Base-by-base conservation (phyloP, 1,140 invertebrate genomes). In the fruit fly (Drosophila melanogaster) region DNA sequence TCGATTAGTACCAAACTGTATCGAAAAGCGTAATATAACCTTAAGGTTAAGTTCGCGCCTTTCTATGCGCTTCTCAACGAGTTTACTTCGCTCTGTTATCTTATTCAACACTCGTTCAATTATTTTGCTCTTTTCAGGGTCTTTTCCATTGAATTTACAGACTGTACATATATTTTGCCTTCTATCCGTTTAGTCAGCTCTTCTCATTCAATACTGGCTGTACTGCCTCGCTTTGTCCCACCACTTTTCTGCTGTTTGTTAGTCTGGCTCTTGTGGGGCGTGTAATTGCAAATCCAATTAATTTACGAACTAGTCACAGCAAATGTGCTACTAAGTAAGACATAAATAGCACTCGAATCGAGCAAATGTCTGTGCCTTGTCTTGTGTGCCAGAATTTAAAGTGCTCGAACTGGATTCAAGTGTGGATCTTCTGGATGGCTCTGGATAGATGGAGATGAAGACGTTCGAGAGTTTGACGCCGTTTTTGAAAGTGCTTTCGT, bases 221-320 rank as follows among this genome's bases (percentile, higher is more conserved):
- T 8, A 41, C 14, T 33, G 14, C 26, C 24, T n/a, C 47, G 24
- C 24, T 17, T 50, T 33, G 15, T 41, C 26, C 4, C 22, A 12
- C 7, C 43, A 33, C 47, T 51, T 17, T 22, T 41, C 47, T 51
- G 35, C 22, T 17, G 38, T 22, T 41, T 50, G 49, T 44, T 44
- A 38, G 67, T 70, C 19, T 55, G 30, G 43, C 37, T 70, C 50
- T 69, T 53, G 59, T 53, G 46, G 69, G 78, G 65, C 76, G 76
- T 87, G 79, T 89, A 87, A 89, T 84, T 87, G 84, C 84, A 89
- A 87, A 87, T 87, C 84, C 85, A 87, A 87, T 87, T 87, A 89
- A 89, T 87, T 89, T 77, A 87, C 84, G 56, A 84, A 84, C 85
- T 87, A 89, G 79, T 87, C 76, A 56, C 65, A 73, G 77, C 84